Base-by-base conservation (phyloP, 2,113 vertebrate species). In the Xiphophorus couchianus region DNA sequence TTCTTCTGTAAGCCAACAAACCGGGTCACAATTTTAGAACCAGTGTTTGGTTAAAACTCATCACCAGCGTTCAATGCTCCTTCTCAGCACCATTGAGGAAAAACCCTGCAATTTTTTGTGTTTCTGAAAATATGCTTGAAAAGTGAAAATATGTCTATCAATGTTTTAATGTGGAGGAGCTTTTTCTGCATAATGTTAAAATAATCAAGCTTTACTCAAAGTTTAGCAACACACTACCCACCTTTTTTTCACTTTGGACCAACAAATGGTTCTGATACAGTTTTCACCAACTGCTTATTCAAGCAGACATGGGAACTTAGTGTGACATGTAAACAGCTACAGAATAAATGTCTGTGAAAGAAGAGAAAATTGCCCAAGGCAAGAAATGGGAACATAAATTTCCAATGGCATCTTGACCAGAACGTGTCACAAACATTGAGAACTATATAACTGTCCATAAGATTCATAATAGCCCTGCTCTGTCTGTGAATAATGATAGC, bases 291-390 rank as follows among this genome's bases (percentile, higher is more conserved):
- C 61, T 39, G 33, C 71, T 81, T 71, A 13, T 67, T 78, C 80
- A 82, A 28, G 39, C 69, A 14, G 77, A 62, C 80, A 70, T 82
- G 82, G 84, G 85, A 90, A 84, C 74, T 78, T 62, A 62, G 69
- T 44, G 7, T 42, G 37, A 15, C 73, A 48, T 9, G 77, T 84
- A 87, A 86, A 85, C 83, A 88, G 63, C 62, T 58, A 64, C 33
- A 30, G 65, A 81, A 74, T 5, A 33, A 73, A 42, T 12, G 51
- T 30, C 60, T 22, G 71, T 68, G 68, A 70, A 61, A 64, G 30
- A 65, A 13, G 81, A 64, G 67, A 76, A 63, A 72, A 79, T 19
- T 25, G 67, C 84, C 37, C 22, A 0, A n/a, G 74, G 84, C 71
- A 62, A 66, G 12, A 77, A 58, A 19, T 54, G 27, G 75, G 71